These are phyloP conservation scores for Furnarius figulus DNA, from an alignment of 2,113 vertebrate genomes.

Conservation along the genomic window DNA sequence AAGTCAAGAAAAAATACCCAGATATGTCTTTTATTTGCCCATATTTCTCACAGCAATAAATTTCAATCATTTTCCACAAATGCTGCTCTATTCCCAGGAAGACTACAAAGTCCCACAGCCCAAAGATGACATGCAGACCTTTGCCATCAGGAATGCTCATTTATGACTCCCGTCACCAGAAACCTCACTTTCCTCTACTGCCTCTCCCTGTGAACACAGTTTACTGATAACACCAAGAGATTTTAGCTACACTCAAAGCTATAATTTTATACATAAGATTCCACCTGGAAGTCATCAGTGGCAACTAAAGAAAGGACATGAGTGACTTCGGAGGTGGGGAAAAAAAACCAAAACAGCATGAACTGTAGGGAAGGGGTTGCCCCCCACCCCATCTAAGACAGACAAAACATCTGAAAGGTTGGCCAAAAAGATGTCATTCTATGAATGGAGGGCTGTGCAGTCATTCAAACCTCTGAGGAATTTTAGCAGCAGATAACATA, in stretches of 20 bases:
- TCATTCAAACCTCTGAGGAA: not conserved
- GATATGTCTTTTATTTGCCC: not conserved
- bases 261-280: slow-evolving; percentile 20
- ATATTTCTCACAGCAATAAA: not conserved
- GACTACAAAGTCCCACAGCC: not conserved
- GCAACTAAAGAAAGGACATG: not conserved
- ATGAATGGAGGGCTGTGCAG: not conserved
- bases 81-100: not conserved
- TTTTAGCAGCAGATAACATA: slow-evolving; percentile 25
- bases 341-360: not conserved
- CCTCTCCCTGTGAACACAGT: not conserved
- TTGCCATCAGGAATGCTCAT: not conserved
- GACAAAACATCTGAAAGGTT: not conserved
- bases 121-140: not conserved
- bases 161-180: not conserved
- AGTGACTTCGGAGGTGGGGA: not conserved
- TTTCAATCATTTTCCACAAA: not conserved
- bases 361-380: not conserved
- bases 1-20: not conserved
- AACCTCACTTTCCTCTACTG: not conserved
- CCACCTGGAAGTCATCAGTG: slow-evolving; percentile 20
- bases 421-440: not conserved
- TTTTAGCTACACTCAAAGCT: slow-evolving; percentile 38
- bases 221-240: not conserved
- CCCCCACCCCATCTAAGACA: not conserved